Percentiles rank a stretch among this genome's conserved stretches.
These are phyloP conservation scores for Oxyruncus cristatus DNA, from an alignment of 2,113 vertebrate species.

Conservation along the genomic window DNA sequence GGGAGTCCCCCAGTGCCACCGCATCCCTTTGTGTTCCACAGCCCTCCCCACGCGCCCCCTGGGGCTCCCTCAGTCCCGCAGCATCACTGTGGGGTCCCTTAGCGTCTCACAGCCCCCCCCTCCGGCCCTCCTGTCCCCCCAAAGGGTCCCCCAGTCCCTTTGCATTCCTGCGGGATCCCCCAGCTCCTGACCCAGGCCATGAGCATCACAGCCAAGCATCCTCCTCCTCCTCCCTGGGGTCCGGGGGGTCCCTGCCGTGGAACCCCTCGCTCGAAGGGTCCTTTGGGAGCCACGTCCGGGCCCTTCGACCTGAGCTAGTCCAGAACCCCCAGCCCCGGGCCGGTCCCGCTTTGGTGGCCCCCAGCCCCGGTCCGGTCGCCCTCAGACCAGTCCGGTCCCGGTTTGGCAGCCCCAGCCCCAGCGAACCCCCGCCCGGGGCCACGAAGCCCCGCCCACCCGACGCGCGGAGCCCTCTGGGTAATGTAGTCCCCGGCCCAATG, in stretches of 20 bases:
- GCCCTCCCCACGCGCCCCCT: no score
- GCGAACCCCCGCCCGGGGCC: no score
- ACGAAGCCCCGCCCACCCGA: fast-evolving
- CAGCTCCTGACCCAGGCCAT: not conserved
- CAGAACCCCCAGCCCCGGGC: not conserved
- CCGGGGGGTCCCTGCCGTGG: not conserved
- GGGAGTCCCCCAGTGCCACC: not conserved
- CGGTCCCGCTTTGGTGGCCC: no score
- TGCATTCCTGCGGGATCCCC: not conserved
- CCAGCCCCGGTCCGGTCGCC: not conserved
- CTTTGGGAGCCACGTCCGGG: no score
- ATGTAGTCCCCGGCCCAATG: not conserved
- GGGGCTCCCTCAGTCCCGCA: not conserved
- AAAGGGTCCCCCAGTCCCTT: not conserved
- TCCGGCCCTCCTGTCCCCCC: no score
- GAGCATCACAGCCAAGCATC: not conserved
- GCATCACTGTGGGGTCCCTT: not conserved
- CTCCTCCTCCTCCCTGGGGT: not conserved
- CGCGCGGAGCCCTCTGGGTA: fast-evolving
- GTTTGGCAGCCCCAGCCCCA: not conserved
- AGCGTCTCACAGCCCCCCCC: not conserved
- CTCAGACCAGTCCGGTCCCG: no score
- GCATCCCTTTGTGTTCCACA: no score
- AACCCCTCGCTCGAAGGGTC: no score
- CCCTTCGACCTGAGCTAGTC: not conserved